phyloP scores from a whole-genome alignment of 2,888 invertebrate species.

The Trisateles emortualis region DNA sequence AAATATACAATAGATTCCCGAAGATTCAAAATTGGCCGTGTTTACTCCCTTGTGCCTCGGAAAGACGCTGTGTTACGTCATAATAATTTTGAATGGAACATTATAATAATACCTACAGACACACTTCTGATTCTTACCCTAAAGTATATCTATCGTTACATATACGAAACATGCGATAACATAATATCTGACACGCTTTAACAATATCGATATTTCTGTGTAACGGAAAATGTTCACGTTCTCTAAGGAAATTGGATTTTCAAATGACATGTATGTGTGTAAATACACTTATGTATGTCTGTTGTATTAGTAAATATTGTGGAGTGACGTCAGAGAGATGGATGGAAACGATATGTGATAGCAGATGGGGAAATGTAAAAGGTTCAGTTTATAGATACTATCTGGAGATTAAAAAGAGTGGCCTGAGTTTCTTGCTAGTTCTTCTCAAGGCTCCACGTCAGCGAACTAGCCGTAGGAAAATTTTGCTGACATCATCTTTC shows the following conservation, averaged over 20 bases:
- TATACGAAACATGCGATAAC: constrained; percentile 8
- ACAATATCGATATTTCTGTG: constrained; percentile 58
- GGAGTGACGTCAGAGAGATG: background rate
- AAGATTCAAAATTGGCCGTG: too few species aligned
- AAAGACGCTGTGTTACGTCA: too few species aligned
- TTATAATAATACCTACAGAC: background rate
- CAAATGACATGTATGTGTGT: constrained; percentile 53
- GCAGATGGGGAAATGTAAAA: background rate
- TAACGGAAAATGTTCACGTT: constrained; percentile 68
- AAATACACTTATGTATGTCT: background rate
- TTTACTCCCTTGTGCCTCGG: too few species aligned
- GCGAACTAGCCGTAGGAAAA: too few species aligned
- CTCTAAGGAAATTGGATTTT: constrained; percentile 71
- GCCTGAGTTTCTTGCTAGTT: too few species aligned
- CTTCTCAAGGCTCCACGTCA: too few species aligned
- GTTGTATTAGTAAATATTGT: constrained; percentile 23
- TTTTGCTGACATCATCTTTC: too few species aligned
- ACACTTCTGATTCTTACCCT: background rate
- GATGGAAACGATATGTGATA: background rate
- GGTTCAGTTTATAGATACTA: background rate
- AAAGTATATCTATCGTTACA: background rate
- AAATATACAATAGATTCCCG: too few species aligned
- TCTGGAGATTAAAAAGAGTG: too few species aligned
- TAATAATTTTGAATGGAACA: too few species aligned
- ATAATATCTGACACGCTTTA: constrained; percentile 41